Conservation (phyloP, 2,113 vertebrate species). For the Acinonyx jubatus region DNA sequence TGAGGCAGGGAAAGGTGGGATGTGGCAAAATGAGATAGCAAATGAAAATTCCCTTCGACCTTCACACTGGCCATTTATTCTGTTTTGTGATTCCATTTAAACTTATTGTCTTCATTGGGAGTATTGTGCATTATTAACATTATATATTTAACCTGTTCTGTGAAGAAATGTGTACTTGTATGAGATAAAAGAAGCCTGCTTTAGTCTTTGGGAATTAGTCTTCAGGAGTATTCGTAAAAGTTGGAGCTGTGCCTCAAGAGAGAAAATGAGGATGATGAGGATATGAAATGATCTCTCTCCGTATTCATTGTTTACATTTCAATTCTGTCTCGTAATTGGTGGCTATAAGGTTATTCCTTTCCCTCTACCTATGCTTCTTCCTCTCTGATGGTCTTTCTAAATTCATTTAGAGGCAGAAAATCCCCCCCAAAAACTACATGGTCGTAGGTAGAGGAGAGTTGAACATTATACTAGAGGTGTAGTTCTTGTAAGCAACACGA, state of each 20-base stretch:
- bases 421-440: not conserved
- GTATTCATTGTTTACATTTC: not conserved
- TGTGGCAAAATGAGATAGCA: not conserved
- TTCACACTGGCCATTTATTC: not conserved
- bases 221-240: slow-evolving; percentile 34
- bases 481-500: not conserved
- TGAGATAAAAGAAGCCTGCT: not conserved
- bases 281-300: not conserved
- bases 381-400: not conserved
- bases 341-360: not conserved
- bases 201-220: not conserved
- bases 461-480: not conserved
- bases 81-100: not conserved
- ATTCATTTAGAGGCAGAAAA: not conserved
- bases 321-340: not conserved
- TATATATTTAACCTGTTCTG: slow-evolving; percentile 52
- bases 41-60: slow-evolving; percentile 37
- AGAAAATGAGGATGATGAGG: not conserved
- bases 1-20: not conserved
- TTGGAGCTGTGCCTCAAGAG: not conserved
- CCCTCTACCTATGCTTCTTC: not conserved
- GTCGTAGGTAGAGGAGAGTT: not conserved
- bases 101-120: slow-evolving; percentile 51
- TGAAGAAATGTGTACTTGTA: slow-evolving; percentile 22
- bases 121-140: slow-evolving; percentile 58